Evolutionary conservation across 2,797 vertebrate species (phyloP).

Genomic region (Limnodromus scolopaceus): DNA sequence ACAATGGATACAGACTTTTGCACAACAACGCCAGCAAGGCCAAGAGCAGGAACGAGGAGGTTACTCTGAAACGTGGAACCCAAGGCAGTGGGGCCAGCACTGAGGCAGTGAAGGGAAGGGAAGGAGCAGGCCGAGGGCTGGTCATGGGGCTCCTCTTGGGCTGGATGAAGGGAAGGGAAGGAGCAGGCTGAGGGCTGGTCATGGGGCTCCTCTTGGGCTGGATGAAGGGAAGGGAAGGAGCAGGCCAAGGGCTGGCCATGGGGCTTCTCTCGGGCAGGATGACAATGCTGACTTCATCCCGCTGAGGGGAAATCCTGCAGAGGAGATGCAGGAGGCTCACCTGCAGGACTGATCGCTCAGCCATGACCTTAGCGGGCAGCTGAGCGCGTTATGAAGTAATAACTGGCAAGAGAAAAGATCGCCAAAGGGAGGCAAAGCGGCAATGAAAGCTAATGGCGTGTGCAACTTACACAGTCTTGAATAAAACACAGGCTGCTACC

Average conservation of each 20-base stretch:
- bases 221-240: background rate
- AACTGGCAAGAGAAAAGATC: background rate
- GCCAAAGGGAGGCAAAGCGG: background rate
- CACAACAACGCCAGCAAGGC: rapidly evolving
- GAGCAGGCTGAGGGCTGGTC: too few relatives aligned
- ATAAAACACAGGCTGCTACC: background rate
- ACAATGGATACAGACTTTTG: background rate
- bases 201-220: too few relatives aligned
- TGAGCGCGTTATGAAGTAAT: background rate
- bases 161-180: background rate
- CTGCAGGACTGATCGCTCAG: background rate
- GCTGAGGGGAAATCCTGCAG: background rate
- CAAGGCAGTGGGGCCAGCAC: background rate
- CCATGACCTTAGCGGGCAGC: background rate
- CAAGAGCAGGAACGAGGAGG: background rate
- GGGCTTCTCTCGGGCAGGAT: background rate
- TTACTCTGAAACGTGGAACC: background rate
- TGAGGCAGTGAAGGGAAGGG: background rate
- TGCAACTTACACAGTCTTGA: background rate
- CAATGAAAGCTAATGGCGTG: background rate
- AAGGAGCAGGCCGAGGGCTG: background rate
- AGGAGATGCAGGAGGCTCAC: background rate
- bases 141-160: background rate
- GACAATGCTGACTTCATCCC: background rate
- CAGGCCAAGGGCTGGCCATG: background rate